Evolutionary conservation across 2,888 invertebrate species (phyloP).

Genomic region (Cheiracanthium punctorium): DNA sequence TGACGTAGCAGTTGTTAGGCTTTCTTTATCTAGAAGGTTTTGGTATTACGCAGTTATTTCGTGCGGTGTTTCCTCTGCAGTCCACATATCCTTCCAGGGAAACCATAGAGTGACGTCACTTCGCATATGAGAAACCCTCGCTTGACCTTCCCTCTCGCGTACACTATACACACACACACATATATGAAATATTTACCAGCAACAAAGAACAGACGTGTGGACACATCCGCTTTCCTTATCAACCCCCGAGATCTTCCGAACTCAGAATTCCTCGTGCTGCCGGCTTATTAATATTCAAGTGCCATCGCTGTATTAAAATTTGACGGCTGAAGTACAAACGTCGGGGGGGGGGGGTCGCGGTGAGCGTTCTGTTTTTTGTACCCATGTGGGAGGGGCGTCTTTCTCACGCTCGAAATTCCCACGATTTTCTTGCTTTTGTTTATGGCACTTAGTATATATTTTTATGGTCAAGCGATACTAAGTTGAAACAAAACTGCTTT

Average conservation of each 20-base stretch:
- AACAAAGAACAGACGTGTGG: background rate
- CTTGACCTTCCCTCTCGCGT: background rate
- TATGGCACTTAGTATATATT: background rate
- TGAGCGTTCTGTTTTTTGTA: background rate
- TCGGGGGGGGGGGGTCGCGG: background rate
- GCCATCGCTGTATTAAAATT: slow-evolving; percentile 36
- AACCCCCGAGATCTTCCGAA: slow-evolving; percentile 17
- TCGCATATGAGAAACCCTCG: background rate
- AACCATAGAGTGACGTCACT: background rate
- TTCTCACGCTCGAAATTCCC: slow-evolving; percentile 63
- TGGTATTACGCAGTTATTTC: too few species aligned
- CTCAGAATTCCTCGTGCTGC: slow-evolving; percentile 21
- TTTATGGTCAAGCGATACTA: slow-evolving; percentile 1
- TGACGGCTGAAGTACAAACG: background rate
- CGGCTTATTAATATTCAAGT: slow-evolving; percentile 54
- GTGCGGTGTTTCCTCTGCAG: too few species aligned
- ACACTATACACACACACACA: too few species aligned
- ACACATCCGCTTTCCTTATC: slow-evolving; percentile 45
- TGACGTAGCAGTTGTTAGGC: too few species aligned
- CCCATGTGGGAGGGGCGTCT: slow-evolving; percentile 57
- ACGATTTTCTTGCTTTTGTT: slow-evolving; percentile 23
- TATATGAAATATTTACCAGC: background rate
- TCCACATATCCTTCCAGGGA: too few species aligned
- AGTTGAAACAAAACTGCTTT: slow-evolving; percentile 29
- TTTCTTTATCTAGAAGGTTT: too few species aligned